Evolutionary conservation across 2,113 vertebrate genomes (phyloP).

Genomic region (Amblyopsis rosae): DNA sequence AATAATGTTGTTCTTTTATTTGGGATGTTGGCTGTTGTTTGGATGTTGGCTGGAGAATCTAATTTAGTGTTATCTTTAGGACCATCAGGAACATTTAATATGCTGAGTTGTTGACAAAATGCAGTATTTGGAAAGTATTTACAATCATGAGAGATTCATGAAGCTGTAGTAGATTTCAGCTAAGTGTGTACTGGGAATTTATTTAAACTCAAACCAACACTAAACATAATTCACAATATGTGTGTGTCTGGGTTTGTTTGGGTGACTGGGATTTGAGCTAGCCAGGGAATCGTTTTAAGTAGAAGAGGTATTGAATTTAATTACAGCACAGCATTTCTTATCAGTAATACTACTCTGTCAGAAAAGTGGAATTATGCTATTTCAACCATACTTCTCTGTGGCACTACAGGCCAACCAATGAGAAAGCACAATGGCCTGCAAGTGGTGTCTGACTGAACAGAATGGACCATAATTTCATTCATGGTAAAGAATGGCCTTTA

Average conservation of each 20-base stretch:
- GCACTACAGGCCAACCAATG: slow-evolving; percentile 5
- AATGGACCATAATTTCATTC: slow-evolving; percentile 34
- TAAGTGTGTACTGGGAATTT: background rate
- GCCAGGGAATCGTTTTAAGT: slow-evolving; percentile 8
- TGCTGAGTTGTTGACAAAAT: slow-evolving; percentile 24
- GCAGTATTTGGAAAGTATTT: background rate
- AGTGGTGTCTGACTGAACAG: slow-evolving; percentile 11
- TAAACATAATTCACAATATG: slow-evolving; percentile 9
- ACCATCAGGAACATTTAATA: slow-evolving; percentile 34
- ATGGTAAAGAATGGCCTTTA: slow-evolving; percentile 32
- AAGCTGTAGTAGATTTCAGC: slow-evolving; percentile 1
- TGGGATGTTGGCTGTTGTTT: too few relatives aligned
- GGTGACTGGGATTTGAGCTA: slow-evolving; percentile 16
- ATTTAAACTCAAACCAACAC: slow-evolving; percentile 10
- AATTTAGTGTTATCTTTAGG: slow-evolving; percentile 32
- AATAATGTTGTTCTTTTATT: too few relatives aligned
- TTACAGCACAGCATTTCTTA: too few relatives aligned
- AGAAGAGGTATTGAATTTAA: background rate
- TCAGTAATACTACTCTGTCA: too few relatives aligned
- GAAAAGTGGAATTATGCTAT: too few relatives aligned
- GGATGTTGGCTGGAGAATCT: slow-evolving; percentile 33
- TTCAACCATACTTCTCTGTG: background rate
- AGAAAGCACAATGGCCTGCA: background rate
- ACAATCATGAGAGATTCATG: slow-evolving; percentile 6
- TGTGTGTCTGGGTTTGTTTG: background rate